Conservation (phyloP, 1,140 invertebrate species). For the Lutraria rhynchaena region DNA sequence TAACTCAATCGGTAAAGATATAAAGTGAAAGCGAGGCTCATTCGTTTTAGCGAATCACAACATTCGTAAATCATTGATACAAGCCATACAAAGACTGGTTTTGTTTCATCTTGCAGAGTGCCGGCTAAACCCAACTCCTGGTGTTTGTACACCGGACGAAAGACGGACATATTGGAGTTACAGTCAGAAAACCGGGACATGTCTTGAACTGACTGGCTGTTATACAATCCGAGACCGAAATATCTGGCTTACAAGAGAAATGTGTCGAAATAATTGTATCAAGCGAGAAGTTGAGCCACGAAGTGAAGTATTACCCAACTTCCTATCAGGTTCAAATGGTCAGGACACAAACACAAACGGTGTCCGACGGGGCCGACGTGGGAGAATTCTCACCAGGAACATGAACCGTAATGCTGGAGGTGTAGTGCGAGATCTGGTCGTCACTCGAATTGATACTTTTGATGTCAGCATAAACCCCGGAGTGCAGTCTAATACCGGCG, state of each 20-base stretch:
- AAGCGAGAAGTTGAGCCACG: constrained; percentile 4
- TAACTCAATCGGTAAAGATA: too few species aligned
- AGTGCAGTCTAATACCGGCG: background rate
- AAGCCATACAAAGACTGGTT: too few species aligned
- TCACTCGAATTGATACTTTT: constrained; percentile 24
- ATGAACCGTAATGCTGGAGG: constrained; percentile 12
- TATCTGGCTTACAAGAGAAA: constrained; percentile 46
- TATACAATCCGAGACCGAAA: constrained; percentile 51
- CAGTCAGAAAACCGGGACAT: constrained; percentile 53
- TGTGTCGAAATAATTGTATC: constrained; percentile 39
- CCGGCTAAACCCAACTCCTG: constrained; percentile 39
- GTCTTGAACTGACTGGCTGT: constrained; percentile 40
- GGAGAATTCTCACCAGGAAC: constrained; percentile 21
- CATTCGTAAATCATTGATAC: too few species aligned
- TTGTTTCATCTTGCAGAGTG: constrained; percentile 29
- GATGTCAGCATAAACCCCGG: background rate
- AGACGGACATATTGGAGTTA: constrained; percentile 44
- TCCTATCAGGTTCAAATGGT: background rate
- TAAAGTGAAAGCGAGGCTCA: too few species aligned
- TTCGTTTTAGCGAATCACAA: too few species aligned
- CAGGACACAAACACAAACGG: background rate
- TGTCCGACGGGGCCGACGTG: constrained; percentile 9
- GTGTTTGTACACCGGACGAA: constrained; percentile 21
- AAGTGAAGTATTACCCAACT: constrained; percentile 30
- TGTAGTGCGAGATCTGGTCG: background rate